Evolutionary conservation across 2,888 invertebrate genomes (phyloP), one percentile per base, ranked within the genome.

Genomic region (Drosophila ustulata): DNA sequence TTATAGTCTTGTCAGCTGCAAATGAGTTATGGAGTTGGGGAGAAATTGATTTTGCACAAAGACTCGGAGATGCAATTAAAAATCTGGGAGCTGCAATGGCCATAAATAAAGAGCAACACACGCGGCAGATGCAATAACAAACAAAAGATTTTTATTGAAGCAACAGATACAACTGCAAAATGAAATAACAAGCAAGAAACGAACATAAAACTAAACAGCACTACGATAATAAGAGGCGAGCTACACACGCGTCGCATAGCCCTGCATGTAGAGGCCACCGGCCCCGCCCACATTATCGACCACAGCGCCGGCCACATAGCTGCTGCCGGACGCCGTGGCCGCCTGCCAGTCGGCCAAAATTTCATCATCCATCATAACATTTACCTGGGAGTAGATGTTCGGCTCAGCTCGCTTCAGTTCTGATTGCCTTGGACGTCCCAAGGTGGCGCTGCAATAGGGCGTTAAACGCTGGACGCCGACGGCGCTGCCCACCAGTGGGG

Each of bases 351-450:
- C 86, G 61, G 89, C 89, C 57, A 85, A 83, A 71, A 84, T 86
- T 52, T 89, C 89, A 79, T 87, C 86, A 75, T 92, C 90, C 82
- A 89, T 88, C 85, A 91, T 90, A 83, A 91, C 89, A 88, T 89
- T 92, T 92, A 92, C 92, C 92, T 93, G 93, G 71, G 92, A 92
- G 80, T 92, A 93, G 79, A 93, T 93, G 69, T 92, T 92, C 64
- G 93, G 92, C 77, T 93, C 93, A 63, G 90, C 90, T 26, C 92
- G 91, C 78, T 92, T 92, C 68, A 90, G 73, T 58, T 93, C 92
- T 71, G 90, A 71, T 82, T 91, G 92, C 75, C 93, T 82, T 43
- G 92, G 92, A 46, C 92, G 88, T 63, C 93, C 93, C 76, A 93
- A 73, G 49, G 92, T 93, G 77, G 92, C 92, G 80, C 92, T 93